Evolutionary conservation across 2,113 vertebrate species (phyloP).

Genomic region (Catagonus wagneri): DNA sequence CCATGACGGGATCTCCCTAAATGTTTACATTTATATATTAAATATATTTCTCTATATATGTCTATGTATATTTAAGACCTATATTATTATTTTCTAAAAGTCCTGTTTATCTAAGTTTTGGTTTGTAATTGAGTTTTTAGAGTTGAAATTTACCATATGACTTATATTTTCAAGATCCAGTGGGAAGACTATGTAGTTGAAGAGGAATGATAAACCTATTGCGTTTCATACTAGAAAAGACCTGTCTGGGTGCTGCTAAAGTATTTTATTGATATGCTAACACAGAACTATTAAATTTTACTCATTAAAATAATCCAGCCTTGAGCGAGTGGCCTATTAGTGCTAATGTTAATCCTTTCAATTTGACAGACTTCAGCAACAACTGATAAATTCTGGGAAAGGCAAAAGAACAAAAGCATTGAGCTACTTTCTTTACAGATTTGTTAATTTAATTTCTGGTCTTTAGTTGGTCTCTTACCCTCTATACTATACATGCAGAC

Average conservation of each 20-base stretch:
- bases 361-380: background rate
- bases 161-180: background rate
- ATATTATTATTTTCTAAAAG: background rate
- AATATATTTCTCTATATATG: too few relatives aligned
- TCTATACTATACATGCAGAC: background rate
- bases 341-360: background rate
- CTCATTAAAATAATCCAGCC: background rate
- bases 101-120: background rate
- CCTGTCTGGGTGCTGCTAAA: background rate
- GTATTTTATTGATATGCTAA: slow-evolving; percentile 44
- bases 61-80: background rate
- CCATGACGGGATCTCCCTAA: too few relatives aligned
- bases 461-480: background rate
- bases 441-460: background rate
- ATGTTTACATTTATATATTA: too few relatives aligned
- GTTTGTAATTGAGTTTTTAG: slow-evolving; percentile 21
- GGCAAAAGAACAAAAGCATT: background rate
- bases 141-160: background rate
- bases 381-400: background rate
- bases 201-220: background rate
- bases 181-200: background rate
- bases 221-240: background rate
- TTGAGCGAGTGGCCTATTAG: background rate
- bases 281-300: background rate
- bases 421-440: slow-evolving; percentile 10